Evolutionary conservation across 1,140 invertebrate genomes (phyloP).

Genomic region (Homarus americanus): DNA sequence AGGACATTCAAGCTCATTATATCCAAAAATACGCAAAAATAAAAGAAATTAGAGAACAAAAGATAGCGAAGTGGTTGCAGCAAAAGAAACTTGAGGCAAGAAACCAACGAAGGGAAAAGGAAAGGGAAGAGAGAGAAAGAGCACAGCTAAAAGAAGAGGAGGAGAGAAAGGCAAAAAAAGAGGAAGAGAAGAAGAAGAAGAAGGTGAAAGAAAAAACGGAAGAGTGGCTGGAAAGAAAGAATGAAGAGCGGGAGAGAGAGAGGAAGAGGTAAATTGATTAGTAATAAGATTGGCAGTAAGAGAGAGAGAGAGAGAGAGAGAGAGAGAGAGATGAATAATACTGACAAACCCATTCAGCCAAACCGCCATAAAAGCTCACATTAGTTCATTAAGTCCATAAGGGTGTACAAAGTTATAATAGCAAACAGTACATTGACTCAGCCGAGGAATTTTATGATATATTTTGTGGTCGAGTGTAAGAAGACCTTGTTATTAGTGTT

Average conservation of each 20-base stretch:
- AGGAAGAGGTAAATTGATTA: not conserved
- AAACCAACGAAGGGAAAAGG: not conserved
- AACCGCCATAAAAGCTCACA: no score
- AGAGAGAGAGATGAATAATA: no score
- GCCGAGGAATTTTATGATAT: no score
- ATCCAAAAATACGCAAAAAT: not conserved
- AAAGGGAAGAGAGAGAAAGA: not conserved
- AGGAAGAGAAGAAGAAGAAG: constrained; percentile 4
- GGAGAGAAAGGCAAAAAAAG: not conserved
- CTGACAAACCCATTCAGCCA: no score
- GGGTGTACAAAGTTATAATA: no score
- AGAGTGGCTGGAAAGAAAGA: not conserved
- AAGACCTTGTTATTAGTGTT: no score
- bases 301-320: no score
- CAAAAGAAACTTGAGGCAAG: not conserved
- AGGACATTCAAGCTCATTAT: not conserved
- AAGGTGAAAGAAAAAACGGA: not conserved
- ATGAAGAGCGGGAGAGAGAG: not conserved
- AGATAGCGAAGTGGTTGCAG: not conserved
- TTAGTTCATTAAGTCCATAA: no score
- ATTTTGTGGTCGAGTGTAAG: no score
- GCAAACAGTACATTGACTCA: no score
- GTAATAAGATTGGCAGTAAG: no score
- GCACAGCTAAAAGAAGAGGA: not conserved
- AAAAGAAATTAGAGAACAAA: not conserved